These are phyloP conservation scores for Bucco capensis DNA, from an alignment of 2,113 vertebrate genomes.

Conservation along the genomic window DNA sequence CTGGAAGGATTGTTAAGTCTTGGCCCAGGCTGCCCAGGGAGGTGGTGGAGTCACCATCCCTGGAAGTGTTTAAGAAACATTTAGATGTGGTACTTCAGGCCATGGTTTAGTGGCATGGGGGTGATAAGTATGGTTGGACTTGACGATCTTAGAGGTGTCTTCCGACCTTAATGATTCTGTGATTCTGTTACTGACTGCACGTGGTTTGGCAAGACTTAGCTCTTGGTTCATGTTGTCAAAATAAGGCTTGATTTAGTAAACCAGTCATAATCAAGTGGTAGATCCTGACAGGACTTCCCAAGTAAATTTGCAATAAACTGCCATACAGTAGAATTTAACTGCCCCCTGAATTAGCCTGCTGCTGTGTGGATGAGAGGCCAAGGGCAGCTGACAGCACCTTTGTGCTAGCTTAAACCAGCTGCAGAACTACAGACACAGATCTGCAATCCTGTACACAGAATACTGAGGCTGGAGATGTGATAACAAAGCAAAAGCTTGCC, in stretches of 20 bases:
- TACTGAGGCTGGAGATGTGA: background rate
- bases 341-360: background rate
- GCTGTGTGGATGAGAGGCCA: background rate
- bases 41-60: too few relatives aligned
- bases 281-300: background rate
- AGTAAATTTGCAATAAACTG: background rate
- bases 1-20: too few relatives aligned
- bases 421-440: background rate
- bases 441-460: background rate
- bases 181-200: fast-evolving
- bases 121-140: too few relatives aligned
- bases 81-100: too few relatives aligned
- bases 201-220: background rate
- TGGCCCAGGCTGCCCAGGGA: too few relatives aligned
- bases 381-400: background rate
- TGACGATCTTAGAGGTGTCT: too few relatives aligned
- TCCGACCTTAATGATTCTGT: too few relatives aligned
- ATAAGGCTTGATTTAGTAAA: background rate
- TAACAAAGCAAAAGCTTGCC: background rate
- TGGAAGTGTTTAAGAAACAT: too few relatives aligned
- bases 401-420: background rate
- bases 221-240: background rate
- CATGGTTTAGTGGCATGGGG: too few relatives aligned
- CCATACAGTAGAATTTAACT: background rate
- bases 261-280: background rate